Conservation (phyloP, 1,140 invertebrate genomes). For the Amphibalanus amphitrite region DNA sequence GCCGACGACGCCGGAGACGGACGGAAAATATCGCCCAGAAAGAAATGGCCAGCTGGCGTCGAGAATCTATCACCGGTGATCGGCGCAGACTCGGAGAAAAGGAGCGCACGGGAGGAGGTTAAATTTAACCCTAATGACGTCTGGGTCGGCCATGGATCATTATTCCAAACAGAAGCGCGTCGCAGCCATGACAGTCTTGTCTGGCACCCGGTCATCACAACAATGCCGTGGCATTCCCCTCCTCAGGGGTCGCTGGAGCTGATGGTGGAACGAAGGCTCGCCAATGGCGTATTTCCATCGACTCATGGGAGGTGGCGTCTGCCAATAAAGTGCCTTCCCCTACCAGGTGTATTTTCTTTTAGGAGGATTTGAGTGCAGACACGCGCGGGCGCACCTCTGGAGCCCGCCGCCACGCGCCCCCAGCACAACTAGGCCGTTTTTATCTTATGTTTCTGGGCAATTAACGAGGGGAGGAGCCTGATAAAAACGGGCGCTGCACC, state of each 20-base stretch:
- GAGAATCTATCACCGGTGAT: background rate
- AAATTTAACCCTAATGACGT: background rate
- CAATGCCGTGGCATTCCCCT: background rate
- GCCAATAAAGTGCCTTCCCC: no score
- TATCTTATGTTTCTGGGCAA: background rate
- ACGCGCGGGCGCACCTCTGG: background rate
- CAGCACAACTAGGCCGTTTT: background rate
- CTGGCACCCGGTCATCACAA: background rate
- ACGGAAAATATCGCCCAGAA: background rate
- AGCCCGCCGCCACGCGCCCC: background rate
- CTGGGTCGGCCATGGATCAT: background rate
- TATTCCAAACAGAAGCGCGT: background rate
- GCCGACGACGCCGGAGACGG: background rate
- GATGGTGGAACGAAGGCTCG: no score
- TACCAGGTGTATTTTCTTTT: no score
- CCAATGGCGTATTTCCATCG: no score
- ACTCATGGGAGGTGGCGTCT: no score
- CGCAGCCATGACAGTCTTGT: background rate
- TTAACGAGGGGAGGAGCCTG: background rate
- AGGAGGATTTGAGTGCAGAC: no score
- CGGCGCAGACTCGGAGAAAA: background rate
- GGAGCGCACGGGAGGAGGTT: background rate
- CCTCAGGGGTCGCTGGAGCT: no score
- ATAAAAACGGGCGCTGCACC: background rate
- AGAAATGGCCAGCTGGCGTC: background rate